Evolutionary conservation across 1,140 invertebrate genomes (phyloP), one percentile per base, ranked within the genome.

Genomic region (Trichonephila clavipes): DNA sequence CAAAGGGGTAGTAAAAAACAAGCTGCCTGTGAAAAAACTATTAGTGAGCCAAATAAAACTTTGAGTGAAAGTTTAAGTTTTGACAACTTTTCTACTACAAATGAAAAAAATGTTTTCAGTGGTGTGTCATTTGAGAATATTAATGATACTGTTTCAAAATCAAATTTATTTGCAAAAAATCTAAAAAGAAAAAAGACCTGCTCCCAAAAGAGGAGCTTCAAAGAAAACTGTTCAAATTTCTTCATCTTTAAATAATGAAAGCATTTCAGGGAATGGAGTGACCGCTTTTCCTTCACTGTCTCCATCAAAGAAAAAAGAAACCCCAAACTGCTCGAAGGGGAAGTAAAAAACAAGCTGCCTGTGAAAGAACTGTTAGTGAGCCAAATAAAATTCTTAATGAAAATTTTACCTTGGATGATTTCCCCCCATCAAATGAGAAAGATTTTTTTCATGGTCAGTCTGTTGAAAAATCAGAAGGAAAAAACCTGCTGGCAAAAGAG

Each of bases 321-420:
- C 51, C 69, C 69, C 28, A 85, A 61, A 85, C 82, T 85, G 51
- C 82, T 24, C 59, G n/a, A n/a, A 85, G 82, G 18, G 51, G 51
- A 5, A 59, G 59, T 19, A 61, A 28, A 8, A 85, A 77, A 28
- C 69, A 34, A 34, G 18, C 14, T 34, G 14, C 69, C 6, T 34
- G 1, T 34, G 28, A 77, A 7, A 40, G 69, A 34, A 24, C 12
- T 28, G 28, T 28, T 72, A 28, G 44, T 10, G 8, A 51, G 6
- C 44, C 44, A 51, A 62, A 62, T 62, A 19, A 19, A 62, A 62
- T 19, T 62, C 61, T 19, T 0, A 62, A 62, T 62, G 21, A 21
- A 18, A 62, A 21, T 62, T 62, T 62, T 21, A 62, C 61, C 4
- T 62, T 5, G 12, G 61, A 62, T 62, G 18, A 62, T 62, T 18